Percentiles rank a stretch among this genome's conserved stretches.
Evolutionary conservation across 2,888 invertebrate species (phyloP).

Genomic region (Tridacna crocea): DNA sequence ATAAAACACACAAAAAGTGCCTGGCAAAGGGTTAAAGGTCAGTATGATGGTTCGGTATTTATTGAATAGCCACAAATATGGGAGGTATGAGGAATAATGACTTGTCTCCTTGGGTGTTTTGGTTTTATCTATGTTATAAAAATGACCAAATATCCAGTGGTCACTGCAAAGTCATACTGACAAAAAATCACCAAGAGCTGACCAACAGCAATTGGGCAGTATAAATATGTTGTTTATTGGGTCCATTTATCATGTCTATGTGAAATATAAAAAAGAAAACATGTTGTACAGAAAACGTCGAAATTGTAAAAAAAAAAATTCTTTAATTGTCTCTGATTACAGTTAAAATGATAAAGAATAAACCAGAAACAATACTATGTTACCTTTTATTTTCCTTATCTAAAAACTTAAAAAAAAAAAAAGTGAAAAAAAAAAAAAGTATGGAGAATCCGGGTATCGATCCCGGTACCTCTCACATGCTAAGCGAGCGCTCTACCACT

Average conservation of each 20-base stretch:
- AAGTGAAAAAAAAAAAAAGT: slow-evolving; percentile 40
- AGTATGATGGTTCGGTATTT: slow-evolving; percentile 10
- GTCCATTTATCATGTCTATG: too few species aligned
- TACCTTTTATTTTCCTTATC: too few species aligned
- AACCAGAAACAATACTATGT: too few species aligned
- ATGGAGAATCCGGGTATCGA: slow-evolving; percentile 94
- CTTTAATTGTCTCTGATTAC: too few species aligned
- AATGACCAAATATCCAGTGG: slow-evolving; percentile 13
- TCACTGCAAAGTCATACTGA: slow-evolving; percentile 15
- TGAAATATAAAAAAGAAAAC: too few species aligned
- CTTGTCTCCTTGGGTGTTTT: slow-evolving; percentile 21
- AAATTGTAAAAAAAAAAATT: too few species aligned
- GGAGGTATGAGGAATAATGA: slow-evolving; percentile 12
- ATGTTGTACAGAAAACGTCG: too few species aligned
- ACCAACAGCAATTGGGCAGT: neutral
- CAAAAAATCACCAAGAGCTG: slow-evolving; percentile 1
- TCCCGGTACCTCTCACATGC: slow-evolving; percentile 99
- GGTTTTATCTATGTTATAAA: slow-evolving; percentile 27
- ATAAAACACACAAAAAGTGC: too few species aligned
- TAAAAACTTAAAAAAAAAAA: too few species aligned
- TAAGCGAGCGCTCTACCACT: slow-evolving; percentile 99
- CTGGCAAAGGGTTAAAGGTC: neutral
- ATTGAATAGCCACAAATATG: slow-evolving; percentile 25
- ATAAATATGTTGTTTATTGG: too few species aligned
- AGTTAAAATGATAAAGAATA: too few species aligned